Evolutionary conservation across 1,140 invertebrate genomes (phyloP), one percentile per base, ranked within the genome.

Genomic region (Caerostris extrusa): DNA sequence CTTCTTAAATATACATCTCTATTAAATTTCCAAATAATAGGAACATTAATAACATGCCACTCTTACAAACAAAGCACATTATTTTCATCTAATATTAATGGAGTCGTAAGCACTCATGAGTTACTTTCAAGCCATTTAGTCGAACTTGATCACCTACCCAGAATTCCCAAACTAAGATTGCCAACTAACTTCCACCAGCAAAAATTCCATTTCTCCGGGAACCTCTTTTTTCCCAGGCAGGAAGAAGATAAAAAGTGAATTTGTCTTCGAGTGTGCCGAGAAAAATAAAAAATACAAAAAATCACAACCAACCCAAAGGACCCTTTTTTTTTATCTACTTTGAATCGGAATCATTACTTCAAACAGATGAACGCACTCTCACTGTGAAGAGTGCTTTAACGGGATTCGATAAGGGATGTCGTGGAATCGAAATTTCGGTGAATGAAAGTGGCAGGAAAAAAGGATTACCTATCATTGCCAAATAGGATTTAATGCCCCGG

Each of bases 351-450:
- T 83, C 82, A 83, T 83, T 83, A 83, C 82, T 83, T 57, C 82
- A 8, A 83, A 83, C 82, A 83, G 82, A n/a, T 56, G 82, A 83
- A 83, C 82, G 82, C 82, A 83, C 82, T 83, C 57, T 83, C n/a
- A 8, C 55, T 83, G 56, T 83, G 14, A 83, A 57, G 82, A 83
- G 82, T 19, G 7, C 55, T 83, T 83, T 83, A 83, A 83, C 82
- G 82, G 82, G 82, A 83, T 83, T 83, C 82, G 82, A 83, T 83
- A 83, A 83, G 82, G n/a, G 17, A 82, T n/a, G 77, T 82, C 77
- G 50, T 82, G n/a, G 77, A 82, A 83, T 83, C 82, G 82, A 58
- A 83, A 83, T 83, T 83, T 83, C 10, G 14, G 7, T n/a, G 53
- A 83, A 58, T 58, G 82, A 83, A 83, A 19, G 82, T 83, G 82